Conservation (phyloP, 2,113 vertebrate genomes). For the Lepisosteus oculatus region DNA sequence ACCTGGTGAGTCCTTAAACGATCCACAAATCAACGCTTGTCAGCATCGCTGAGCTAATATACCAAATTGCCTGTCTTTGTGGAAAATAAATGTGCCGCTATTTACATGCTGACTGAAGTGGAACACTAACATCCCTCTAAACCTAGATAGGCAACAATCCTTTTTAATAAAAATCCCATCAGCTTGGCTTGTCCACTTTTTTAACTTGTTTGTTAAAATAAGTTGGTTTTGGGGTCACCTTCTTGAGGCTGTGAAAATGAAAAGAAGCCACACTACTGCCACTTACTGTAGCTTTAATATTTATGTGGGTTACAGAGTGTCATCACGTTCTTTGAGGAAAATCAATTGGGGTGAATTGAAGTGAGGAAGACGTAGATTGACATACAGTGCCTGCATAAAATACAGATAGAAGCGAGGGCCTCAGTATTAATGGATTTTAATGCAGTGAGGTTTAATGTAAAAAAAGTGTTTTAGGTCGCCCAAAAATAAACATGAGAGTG, state of each 20-base stretch:
- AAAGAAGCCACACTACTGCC: neutral
- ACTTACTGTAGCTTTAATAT: neutral
- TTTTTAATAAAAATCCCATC: neutral
- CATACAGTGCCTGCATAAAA: neutral
- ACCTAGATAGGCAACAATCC: neutral
- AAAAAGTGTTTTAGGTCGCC: neutral
- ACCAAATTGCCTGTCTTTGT: constrained; percentile 10
- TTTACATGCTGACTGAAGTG: constrained; percentile 1
- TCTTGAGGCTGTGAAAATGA: neutral
- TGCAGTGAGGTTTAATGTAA: neutral
- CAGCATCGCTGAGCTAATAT: constrained; percentile 4
- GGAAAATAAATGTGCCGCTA: neutral
- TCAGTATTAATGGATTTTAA: neutral
- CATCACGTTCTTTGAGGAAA: neutral
- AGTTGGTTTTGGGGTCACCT: constrained; percentile 2
- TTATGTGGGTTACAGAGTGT: neutral
- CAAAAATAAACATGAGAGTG: neutral
- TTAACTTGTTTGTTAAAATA: neutral
- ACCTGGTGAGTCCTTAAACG: constrained; percentile 11
- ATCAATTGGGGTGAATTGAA: constrained; percentile 6
- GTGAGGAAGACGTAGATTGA: constrained; percentile 6
- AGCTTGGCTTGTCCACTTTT: constrained; percentile 8
- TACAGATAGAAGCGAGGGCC: neutral
- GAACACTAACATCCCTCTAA: neutral
- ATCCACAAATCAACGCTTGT: neutral